Conservation (phyloP, 2,797 vertebrate genomes). For the Falco peregrinus region DNA sequence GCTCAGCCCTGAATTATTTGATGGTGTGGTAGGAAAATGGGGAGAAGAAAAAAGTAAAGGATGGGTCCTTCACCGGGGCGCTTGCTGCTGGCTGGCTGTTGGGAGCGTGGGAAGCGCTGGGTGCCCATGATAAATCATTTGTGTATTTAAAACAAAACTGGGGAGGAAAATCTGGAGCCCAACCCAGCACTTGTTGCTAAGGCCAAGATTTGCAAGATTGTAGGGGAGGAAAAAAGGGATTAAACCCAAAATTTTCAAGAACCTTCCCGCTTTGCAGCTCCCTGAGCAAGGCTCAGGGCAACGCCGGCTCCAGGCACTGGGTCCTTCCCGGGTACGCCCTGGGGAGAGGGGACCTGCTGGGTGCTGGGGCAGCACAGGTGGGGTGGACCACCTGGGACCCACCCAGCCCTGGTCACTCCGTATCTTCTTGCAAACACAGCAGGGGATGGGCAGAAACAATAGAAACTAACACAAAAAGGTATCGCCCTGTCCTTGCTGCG, state of each 20-base stretch:
- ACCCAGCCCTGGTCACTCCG: too few relatives aligned
- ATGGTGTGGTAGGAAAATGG: neutral
- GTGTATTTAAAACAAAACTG: neutral
- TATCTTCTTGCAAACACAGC: too few relatives aligned
- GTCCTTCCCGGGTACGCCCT: neutral
- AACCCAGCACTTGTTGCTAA: neutral
- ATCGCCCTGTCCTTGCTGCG: too few relatives aligned
- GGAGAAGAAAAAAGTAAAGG: neutral
- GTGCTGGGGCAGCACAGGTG: neutral
- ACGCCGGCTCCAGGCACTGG: neutral
- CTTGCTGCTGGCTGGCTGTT: fast-evolving
- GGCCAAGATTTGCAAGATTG: neutral
- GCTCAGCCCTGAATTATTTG: neutral
- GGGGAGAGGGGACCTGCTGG: neutral
- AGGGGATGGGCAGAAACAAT: too few relatives aligned
- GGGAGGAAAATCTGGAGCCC: neutral
- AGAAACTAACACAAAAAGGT: too few relatives aligned
- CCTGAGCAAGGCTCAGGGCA: neutral
- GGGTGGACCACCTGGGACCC: too few relatives aligned
- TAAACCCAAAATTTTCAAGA: neutral
- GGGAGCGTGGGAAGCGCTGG: fast-evolving
- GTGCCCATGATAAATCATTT: neutral
- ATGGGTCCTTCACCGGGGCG: fast-evolving
- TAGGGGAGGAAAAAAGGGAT: neutral
- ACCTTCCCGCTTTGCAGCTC: neutral